These are phyloP conservation scores for Drosophila kepulauana DNA, from an alignment of 1,140 invertebrate genomes.

Conservation along the genomic window DNA sequence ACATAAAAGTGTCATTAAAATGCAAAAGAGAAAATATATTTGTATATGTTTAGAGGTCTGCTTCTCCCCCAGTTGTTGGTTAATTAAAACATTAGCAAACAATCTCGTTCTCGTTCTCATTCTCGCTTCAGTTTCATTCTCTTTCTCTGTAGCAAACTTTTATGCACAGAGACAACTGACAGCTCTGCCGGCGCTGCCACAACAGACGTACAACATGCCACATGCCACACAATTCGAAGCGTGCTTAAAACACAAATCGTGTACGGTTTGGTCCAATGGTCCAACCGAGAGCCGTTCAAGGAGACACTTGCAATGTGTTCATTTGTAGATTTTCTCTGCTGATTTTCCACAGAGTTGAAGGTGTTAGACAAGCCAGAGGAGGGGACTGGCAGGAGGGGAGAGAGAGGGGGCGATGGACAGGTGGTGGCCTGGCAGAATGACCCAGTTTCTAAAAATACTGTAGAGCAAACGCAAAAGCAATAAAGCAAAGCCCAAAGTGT, in stretches of 20 bases:
- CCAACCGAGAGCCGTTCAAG: conserved; percentile 40
- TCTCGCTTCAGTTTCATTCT: not conserved
- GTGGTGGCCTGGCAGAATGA: conserved; percentile 41
- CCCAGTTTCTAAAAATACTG: conserved; percentile 56
- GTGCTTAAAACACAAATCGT: conserved; percentile 59
- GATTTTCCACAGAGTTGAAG: conserved; percentile 36
- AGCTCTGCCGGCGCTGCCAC: not conserved
- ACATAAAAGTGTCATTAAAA: conserved; percentile 25
- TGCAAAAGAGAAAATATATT: not conserved
- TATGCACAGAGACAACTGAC: conserved; percentile 21
- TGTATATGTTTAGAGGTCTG: not conserved
- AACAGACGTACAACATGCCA: not conserved
- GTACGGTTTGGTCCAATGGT: conserved; percentile 51
- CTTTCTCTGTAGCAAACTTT: conserved; percentile 16
- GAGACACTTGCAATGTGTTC: conserved; percentile 66
- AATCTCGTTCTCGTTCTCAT: not conserved
- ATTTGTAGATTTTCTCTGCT: conserved; percentile 55
- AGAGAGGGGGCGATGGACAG: conserved; percentile 27
- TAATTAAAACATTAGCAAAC: conserved; percentile 49
- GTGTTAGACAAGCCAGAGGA: not conserved
- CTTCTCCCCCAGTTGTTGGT: conserved; percentile 11
- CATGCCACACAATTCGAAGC: conserved; percentile 33
- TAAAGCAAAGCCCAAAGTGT: conserved; percentile 44
- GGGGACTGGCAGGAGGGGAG: not conserved
- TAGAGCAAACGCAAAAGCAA: conserved; percentile 22